phyloP scores from a whole-genome alignment of 1,140 invertebrate species.

The Eubasilissa regina region DNA sequence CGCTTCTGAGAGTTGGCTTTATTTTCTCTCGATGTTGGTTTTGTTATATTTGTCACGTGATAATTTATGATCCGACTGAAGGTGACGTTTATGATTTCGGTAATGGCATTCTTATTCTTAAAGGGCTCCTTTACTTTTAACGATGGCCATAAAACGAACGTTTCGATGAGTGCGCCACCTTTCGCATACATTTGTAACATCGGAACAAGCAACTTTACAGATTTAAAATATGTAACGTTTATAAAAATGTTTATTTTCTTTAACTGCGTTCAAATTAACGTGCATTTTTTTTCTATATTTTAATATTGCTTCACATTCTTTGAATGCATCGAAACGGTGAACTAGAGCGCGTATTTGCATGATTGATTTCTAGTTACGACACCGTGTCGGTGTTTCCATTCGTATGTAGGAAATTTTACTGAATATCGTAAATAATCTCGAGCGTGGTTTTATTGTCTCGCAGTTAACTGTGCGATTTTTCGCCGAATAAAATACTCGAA shows the following conservation, averaged over 20 bases:
- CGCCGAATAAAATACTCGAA: no score
- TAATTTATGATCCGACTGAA: slow-evolving; percentile 55
- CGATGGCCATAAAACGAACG: slow-evolving; percentile 55
- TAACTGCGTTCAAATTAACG: slow-evolving; percentile 3
- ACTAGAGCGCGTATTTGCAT: no score
- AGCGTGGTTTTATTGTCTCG: no score
- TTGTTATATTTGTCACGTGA: slow-evolving; percentile 51
- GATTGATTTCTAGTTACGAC: not conserved
- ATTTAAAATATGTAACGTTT: slow-evolving; percentile 3
- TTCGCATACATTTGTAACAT: slow-evolving; percentile 5
- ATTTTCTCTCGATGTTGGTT: slow-evolving; percentile 19
- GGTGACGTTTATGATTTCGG: slow-evolving; percentile 59
- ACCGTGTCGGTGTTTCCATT: not conserved
- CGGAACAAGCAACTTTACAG: not conserved
- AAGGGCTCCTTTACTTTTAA: slow-evolving; percentile 59
- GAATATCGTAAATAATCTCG: no score
- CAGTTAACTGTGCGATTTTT: no score
- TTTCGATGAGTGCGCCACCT: slow-evolving; percentile 52
- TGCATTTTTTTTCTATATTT: not conserved
- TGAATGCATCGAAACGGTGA: not conserved
- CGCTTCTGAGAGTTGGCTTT: not conserved
- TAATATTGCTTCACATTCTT: no score
- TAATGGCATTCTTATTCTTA: slow-evolving; percentile 57
- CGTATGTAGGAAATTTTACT: no score
- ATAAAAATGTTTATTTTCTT: slow-evolving; percentile 12